Evolutionary conservation across 2,888 invertebrate genomes (phyloP).

Genomic region (Mesochorus sp.): DNA sequence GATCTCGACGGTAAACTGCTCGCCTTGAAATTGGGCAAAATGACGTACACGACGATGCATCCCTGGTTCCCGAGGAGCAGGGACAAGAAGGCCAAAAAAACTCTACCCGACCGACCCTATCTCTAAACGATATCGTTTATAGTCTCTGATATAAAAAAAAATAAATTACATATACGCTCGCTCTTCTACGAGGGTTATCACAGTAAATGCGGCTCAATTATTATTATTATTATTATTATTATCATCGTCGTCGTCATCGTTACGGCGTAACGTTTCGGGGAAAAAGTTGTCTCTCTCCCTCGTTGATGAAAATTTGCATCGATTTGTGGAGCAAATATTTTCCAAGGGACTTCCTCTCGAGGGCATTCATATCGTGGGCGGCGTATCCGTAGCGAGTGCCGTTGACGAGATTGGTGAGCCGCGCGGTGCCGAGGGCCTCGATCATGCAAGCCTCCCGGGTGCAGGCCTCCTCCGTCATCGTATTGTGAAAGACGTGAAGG

Average conservation of each 20-base stretch:
- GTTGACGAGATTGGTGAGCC: constrained; percentile 89
- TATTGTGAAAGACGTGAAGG: constrained; percentile 94
- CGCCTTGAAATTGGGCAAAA: constrained; percentile 88
- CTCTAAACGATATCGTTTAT: constrained; percentile 83
- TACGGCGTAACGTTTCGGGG: constrained; percentile 83
- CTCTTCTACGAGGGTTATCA: too few relatives aligned
- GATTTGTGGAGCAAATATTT: constrained; percentile 91
- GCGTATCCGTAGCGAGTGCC: constrained; percentile 93
- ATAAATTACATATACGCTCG: not conserved
- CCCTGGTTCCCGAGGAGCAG: constrained; percentile 91
- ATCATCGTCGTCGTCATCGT: constrained; percentile 8
- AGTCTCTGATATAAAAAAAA: not conserved
- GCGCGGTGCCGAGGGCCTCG: constrained; percentile 90
- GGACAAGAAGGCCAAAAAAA: constrained; percentile 88
- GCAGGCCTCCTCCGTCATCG: constrained; percentile 95
- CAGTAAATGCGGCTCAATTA: too few relatives aligned
- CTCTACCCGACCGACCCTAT: constrained; percentile 88
- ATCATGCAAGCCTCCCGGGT: constrained; percentile 98
- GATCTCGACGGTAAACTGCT: constrained; percentile 86
- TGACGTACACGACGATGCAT: constrained; percentile 92
- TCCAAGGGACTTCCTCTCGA: constrained; percentile 89
- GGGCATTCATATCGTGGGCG: constrained; percentile 89
- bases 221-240: too few relatives aligned
- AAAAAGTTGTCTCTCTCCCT: constrained; percentile 94
- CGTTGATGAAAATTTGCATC: constrained; percentile 91